Evolutionary conservation across 2,888 invertebrate species (phyloP).

Genomic region (Dorcus hopei): DNA sequence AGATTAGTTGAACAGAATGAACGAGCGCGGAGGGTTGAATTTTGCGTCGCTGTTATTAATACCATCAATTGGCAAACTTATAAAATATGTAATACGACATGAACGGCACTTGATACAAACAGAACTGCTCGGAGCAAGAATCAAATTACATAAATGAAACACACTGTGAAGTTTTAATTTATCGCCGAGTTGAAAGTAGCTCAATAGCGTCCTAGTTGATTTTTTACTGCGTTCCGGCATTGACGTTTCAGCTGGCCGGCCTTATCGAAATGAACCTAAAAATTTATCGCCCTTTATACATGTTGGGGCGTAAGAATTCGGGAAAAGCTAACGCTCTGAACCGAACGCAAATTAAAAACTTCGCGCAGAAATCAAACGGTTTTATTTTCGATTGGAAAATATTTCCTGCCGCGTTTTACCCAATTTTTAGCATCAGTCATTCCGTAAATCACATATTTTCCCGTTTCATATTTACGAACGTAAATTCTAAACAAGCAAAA

Average conservation of each 20-base stretch:
- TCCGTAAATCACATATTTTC: background rate
- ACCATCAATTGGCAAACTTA: constrained; percentile 43
- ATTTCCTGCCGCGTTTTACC: constrained; percentile 8
- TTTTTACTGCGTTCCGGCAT: constrained; percentile 31
- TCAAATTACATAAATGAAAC: constrained; percentile 52
- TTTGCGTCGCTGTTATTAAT: constrained; percentile 37
- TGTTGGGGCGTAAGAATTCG: constrained; percentile 36
- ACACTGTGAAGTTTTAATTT: constrained; percentile 51
- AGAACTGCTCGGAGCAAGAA: constrained; percentile 41
- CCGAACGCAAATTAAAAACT: constrained; percentile 44
- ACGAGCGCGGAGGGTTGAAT: constrained; percentile 13
- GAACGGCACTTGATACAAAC: constrained; percentile 39
- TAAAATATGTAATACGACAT: constrained; percentile 43
- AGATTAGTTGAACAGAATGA: constrained; percentile 11
- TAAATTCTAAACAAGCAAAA: too few relatives aligned
- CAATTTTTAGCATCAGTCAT: constrained; percentile 11
- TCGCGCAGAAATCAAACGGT: constrained; percentile 30
- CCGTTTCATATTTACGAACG: background rate
- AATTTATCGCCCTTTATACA: constrained; percentile 45
- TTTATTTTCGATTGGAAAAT: constrained; percentile 25
- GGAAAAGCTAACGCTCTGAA: constrained; percentile 40
- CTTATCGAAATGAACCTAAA: constrained; percentile 42
- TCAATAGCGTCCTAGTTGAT: constrained; percentile 32
- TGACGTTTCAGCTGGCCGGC: constrained; percentile 35
- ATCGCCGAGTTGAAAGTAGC: constrained; percentile 38